phyloP scores from a whole-genome alignment of 2,888 invertebrate genomes.

The Choreutis nemorana region DNA sequence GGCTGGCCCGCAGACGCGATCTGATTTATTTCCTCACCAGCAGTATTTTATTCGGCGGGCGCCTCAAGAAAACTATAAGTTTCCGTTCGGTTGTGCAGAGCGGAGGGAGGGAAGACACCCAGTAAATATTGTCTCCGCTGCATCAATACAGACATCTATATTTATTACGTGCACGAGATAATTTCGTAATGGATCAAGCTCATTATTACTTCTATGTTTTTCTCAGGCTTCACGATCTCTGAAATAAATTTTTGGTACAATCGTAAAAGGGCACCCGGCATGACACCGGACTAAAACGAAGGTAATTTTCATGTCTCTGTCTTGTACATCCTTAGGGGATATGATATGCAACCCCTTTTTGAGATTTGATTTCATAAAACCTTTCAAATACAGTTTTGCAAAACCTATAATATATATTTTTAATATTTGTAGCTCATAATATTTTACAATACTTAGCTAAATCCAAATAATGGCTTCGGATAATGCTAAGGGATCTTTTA shows the following conservation, averaged over 20 bases:
- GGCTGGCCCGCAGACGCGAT: constrained; percentile 50
- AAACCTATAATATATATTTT: too few relatives aligned
- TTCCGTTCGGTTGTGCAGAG: constrained; percentile 65
- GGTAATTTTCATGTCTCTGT: constrained; percentile 40
- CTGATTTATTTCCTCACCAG: constrained; percentile 61
- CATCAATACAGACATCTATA: constrained; percentile 59
- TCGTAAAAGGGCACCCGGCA: constrained; percentile 7
- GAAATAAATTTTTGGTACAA: constrained; percentile 3
- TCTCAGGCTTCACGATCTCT: constrained; percentile 16
- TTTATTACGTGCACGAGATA: constrained; percentile 57
- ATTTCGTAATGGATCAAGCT: constrained; percentile 59
- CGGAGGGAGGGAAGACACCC: constrained; percentile 58
- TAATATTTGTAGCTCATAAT: too few relatives aligned
- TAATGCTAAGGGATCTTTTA: too few relatives aligned
- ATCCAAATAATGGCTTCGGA: too few relatives aligned
- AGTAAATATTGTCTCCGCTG: constrained; percentile 63
- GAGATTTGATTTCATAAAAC: too few relatives aligned
- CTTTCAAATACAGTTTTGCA: too few relatives aligned
- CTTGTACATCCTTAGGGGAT: too few relatives aligned
- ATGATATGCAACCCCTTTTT: too few relatives aligned
- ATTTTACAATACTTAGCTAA: too few relatives aligned
- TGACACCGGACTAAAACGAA: constrained; percentile 28
- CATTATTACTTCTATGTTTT: constrained; percentile 34
- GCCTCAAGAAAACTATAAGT: constrained; percentile 67
- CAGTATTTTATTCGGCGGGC: constrained; percentile 65